phyloP scores from a whole-genome alignment of 1,140 invertebrate genomes.

The Notospermus geniculatus region DNA sequence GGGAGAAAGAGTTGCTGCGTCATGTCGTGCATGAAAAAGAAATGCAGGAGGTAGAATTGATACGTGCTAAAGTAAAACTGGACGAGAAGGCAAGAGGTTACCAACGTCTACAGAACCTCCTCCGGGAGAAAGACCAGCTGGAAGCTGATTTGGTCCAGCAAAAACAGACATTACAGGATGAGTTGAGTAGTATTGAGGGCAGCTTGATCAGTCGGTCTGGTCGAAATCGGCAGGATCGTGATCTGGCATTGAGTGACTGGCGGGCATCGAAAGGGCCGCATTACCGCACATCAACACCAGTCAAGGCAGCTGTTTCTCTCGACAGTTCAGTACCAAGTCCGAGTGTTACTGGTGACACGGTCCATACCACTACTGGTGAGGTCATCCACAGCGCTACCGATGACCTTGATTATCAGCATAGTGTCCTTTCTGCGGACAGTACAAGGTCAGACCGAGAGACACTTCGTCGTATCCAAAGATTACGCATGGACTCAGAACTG shows the following conservation, averaged over 20 bases:
- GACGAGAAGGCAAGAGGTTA: constrained; percentile 29
- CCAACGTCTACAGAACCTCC: constrained; percentile 36
- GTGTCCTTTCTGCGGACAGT: no score
- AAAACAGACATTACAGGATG: constrained; percentile 42
- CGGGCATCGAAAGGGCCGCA: not conserved
- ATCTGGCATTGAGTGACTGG: not conserved
- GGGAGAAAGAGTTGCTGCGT: constrained; percentile 31
- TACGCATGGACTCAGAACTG: no score
- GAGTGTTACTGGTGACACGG: no score
- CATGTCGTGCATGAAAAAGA: constrained; percentile 29
- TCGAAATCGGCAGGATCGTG: not conserved
- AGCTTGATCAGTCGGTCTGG: constrained; percentile 24
- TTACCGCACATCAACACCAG: not conserved
- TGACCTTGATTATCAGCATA: no score
- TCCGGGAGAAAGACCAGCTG: constrained; percentile 39
- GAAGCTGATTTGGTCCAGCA: constrained; percentile 45
- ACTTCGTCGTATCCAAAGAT: no score
- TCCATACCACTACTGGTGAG: no score
- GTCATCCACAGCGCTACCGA: no score
- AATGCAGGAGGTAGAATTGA: constrained; percentile 24
- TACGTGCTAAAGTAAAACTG: constrained; percentile 26
- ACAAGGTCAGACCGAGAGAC: no score
- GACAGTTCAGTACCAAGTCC: not conserved
- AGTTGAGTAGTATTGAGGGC: constrained; percentile 38
- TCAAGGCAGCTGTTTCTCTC: not conserved